Conservation (phyloP, 2,113 vertebrate species). For the Strigops habroptila region DNA sequence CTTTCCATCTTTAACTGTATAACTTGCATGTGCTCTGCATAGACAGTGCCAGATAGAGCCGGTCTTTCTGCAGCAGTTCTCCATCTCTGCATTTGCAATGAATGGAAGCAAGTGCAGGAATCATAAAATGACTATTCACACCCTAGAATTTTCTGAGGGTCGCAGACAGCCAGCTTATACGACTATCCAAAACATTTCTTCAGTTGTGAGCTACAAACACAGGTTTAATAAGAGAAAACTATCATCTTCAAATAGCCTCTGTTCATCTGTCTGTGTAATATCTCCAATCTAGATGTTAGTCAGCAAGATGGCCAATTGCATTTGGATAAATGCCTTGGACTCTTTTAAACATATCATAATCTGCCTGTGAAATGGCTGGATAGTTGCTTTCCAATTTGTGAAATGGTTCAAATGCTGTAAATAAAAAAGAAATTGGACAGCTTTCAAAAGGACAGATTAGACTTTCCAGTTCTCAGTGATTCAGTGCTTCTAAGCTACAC, state of each 20-base stretch:
- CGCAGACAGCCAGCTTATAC: background rate
- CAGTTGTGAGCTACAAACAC: background rate
- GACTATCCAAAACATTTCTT: background rate
- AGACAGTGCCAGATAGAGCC: background rate
- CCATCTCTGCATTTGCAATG: background rate
- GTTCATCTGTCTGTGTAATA: slow-evolving; percentile 38
- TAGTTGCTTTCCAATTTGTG: slow-evolving; percentile 65
- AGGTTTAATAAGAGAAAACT: slow-evolving; percentile 15
- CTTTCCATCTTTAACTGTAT: background rate
- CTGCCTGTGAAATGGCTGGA: slow-evolving; percentile 57
- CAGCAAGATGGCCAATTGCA: slow-evolving; percentile 36
- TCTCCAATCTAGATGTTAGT: slow-evolving; percentile 21
- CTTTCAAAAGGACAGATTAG: slow-evolving; percentile 64
- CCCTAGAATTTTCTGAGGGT: background rate
- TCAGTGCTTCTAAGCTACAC: slow-evolving; percentile 5
- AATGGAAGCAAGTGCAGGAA: background rate
- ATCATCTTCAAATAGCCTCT: slow-evolving; percentile 4
- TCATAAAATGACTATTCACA: background rate
- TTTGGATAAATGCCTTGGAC: slow-evolving; percentile 23
- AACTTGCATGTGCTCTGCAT: background rate
- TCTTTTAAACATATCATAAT: slow-evolving; percentile 64
- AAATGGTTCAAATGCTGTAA: slow-evolving; percentile 63
- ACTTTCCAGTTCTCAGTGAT: slow-evolving; percentile 43
- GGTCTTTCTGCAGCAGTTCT: background rate
- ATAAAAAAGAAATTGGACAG: slow-evolving; percentile 61